phyloP scores from a whole-genome alignment of 2,797 vertebrate genomes.

The Danio albolineatus region DNA sequence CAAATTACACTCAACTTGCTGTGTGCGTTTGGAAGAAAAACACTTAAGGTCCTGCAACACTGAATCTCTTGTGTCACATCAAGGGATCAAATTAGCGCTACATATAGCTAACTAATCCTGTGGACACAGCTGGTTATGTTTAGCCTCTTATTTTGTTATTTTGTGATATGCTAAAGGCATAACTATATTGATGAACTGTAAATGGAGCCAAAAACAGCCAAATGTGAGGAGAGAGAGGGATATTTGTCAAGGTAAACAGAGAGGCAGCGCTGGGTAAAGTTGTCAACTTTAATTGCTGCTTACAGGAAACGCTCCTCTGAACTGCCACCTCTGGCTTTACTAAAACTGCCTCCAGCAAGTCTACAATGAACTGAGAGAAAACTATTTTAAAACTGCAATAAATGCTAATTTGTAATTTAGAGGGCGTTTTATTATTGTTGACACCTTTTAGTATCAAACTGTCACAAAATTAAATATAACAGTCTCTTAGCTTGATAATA shows the following conservation, averaged over 20 bases:
- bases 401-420: constrained; percentile 25
- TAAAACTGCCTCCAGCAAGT: constrained; percentile 52
- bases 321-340: constrained; percentile 63
- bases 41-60: constrained; percentile 73
- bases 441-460: constrained; percentile 5
- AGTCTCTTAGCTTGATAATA: no score
- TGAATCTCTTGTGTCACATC: constrained; percentile 72
- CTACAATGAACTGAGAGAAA: constrained; percentile 10
- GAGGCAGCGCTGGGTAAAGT: constrained; percentile 7
- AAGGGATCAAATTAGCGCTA: constrained; percentile 59
- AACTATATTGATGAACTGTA: background rate
- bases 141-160: background rate
- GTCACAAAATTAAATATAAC: background rate
- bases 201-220: background rate
- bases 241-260: constrained; percentile 37
- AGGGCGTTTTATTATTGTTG: background rate
- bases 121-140: constrained; percentile 57
- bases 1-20: constrained; percentile 77
- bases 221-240: background rate
- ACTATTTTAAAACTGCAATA: constrained; percentile 17
- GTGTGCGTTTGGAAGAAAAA: constrained; percentile 70
- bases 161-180: background rate
- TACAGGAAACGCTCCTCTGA: constrained; percentile 73
- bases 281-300: constrained; percentile 54
- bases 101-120: constrained; percentile 53